Conservation (phyloP, 1,140 invertebrate species). For the Magallana ariakensis region DNA sequence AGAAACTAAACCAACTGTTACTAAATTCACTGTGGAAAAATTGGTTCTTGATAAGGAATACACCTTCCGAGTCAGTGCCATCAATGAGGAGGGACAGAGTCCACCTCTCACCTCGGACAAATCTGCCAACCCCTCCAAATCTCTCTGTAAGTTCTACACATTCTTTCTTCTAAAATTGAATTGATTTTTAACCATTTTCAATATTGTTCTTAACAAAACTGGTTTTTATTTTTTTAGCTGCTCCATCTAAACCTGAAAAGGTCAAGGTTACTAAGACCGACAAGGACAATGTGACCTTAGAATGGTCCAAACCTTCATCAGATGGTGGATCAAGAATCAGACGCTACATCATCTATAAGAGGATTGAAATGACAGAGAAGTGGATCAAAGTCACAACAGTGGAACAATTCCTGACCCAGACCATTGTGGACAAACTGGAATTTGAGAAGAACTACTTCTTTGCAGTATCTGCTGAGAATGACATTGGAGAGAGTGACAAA, state of each 20-base stretch:
- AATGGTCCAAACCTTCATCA: constrained; percentile 92
- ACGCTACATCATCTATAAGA: constrained; percentile 89
- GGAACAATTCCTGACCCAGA: constrained; percentile 77
- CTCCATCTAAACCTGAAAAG: constrained; percentile 93
- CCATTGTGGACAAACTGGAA: constrained; percentile 85
- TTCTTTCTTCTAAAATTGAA: background rate
- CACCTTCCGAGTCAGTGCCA: constrained; percentile 94
- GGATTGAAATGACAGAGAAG: constrained; percentile 63
- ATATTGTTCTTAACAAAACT: no score
- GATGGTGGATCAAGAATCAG: constrained; percentile 89
- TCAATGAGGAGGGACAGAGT: constrained; percentile 96
- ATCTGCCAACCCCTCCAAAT: constrained; percentile 95
- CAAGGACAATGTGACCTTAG: constrained; percentile 90
- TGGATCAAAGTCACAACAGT: constrained; percentile 83
- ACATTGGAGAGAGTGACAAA: constrained; percentile 86
- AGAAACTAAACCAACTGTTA: constrained; percentile 61
- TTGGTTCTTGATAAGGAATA: constrained; percentile 95
- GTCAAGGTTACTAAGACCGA: constrained; percentile 69
- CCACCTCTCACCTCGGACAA: constrained; percentile 96
- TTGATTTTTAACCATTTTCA: background rate
- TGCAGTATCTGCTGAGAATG: constrained; percentile 92
- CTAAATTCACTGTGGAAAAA: constrained; percentile 85
- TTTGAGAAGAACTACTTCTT: constrained; percentile 95
- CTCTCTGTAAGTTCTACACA: constrained; percentile 86
- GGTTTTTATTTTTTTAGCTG: constrained; percentile 86